phyloP scores from a whole-genome alignment of 2,888 invertebrate species.

The Polyploca ridens region DNA sequence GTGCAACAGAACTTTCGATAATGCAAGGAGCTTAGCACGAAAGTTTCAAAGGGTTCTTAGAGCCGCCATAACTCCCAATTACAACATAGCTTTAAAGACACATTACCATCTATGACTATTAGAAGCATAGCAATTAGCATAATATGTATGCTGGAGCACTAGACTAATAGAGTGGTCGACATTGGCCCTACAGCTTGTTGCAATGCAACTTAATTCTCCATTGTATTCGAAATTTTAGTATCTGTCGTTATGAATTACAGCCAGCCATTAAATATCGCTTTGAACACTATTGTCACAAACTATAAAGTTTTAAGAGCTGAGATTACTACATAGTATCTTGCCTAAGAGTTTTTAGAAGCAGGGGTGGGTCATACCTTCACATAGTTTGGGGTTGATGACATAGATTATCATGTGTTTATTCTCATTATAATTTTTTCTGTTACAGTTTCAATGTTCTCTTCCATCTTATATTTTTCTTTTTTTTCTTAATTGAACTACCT shows the following conservation, averaged over 20 bases:
- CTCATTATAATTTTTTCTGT: too few species aligned
- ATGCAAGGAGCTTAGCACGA: too few species aligned
- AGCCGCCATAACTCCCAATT: background rate
- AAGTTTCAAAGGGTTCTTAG: too few species aligned
- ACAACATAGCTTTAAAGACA: background rate
- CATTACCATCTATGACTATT: constrained; percentile 5
- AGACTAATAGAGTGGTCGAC: constrained; percentile 31
- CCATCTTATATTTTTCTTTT: too few species aligned
- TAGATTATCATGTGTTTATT: too few species aligned
- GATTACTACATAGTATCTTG: constrained; percentile 23
- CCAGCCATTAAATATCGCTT: constrained; percentile 52
- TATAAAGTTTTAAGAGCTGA: constrained; percentile 44
- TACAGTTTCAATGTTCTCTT: too few species aligned
- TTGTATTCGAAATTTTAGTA: constrained; percentile 56
- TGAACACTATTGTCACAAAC: constrained; percentile 41
- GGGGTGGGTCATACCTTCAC: background rate
- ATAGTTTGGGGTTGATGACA: background rate
- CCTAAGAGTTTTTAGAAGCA: background rate
- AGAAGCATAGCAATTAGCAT: constrained; percentile 35
- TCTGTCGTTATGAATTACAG: constrained; percentile 61
- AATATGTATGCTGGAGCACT: constrained; percentile 23
- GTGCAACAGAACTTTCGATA: too few species aligned
- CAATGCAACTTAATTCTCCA: constrained; percentile 52
- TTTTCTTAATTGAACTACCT: too few species aligned
- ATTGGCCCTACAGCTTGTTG: constrained; percentile 51